A percentile compares a stretch with the other conserved stretches of the same genome.
These are phyloP conservation scores for Tympanuchus pallidicinctus DNA, from an alignment of 2,113 vertebrate genomes.

Conservation along the genomic window DNA sequence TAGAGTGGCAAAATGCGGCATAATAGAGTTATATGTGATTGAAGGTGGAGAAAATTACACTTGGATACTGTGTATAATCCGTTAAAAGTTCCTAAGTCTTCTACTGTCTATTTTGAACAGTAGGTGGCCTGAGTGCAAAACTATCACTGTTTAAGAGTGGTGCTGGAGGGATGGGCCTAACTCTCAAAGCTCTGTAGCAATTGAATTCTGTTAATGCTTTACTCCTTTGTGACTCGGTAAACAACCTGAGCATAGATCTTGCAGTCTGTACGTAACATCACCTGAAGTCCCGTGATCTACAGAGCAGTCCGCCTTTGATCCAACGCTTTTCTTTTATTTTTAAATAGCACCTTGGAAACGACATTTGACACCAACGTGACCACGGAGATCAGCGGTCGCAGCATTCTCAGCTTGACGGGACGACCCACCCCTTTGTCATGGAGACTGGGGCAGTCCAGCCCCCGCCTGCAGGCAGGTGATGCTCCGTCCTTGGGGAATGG, in stretches of 20 bases:
- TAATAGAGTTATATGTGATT: neutral
- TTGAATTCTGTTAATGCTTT: neutral
- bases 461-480: constrained; percentile 95
- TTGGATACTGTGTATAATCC: neutral
- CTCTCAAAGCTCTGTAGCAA: neutral
- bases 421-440: constrained; percentile 90
- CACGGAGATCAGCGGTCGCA: constrained; percentile 89
- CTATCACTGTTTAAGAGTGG: neutral
- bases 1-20: neutral
- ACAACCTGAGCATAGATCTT: fast-evolving
- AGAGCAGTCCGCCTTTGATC: fast-evolving
- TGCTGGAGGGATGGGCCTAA: neutral
- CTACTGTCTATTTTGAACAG: fast-evolving
- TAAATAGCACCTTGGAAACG: constrained; percentile 94
- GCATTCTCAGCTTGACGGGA: constrained; percentile 89
- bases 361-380: constrained; percentile 92
- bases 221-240: neutral
- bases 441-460: constrained; percentile 94
- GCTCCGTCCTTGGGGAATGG: constrained; percentile 91
- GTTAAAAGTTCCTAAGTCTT: neutral
- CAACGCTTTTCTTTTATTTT: neutral
- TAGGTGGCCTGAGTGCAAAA: neutral
- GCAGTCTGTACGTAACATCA: neutral
- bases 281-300: fast-evolving
- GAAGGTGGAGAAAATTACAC: neutral